Conservation (phyloP, 1,140 invertebrate species). For the Chymomyza costata region DNA sequence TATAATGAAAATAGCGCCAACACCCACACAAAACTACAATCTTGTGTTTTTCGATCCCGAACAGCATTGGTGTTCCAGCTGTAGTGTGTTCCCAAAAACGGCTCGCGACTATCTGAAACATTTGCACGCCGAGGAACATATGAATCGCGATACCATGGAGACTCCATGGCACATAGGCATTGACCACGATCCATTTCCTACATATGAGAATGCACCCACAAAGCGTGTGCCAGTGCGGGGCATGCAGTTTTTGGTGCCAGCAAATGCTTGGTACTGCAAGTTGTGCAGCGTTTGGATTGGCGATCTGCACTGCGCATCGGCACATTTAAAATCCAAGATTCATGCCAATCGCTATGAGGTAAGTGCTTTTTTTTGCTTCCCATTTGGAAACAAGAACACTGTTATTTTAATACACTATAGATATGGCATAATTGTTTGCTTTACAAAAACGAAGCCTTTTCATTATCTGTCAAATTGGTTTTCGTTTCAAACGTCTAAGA, state of each 20-base stretch:
- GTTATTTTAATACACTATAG: too few relatives aligned
- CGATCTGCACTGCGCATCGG: constrained; percentile 88
- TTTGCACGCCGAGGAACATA: constrained; percentile 86
- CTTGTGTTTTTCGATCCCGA: constrained; percentile 91
- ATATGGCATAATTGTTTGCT: too few relatives aligned
- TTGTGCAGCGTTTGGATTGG: constrained; percentile 90
- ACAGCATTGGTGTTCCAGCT: constrained; percentile 90
- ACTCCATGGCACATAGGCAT: constrained; percentile 85
- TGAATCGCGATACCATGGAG: constrained; percentile 81
- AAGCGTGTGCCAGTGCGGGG: constrained; percentile 89
- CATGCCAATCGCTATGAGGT: constrained; percentile 88
- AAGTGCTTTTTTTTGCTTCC: too few relatives aligned
- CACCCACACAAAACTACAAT: constrained; percentile 76
- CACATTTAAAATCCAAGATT: constrained; percentile 85
- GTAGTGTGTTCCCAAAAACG: constrained; percentile 89
- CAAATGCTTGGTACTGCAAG: constrained; percentile 92
- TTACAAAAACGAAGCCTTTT: too few relatives aligned
- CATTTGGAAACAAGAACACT: too few relatives aligned
- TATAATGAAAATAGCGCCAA: constrained; percentile 13
- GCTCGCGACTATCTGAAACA: constrained; percentile 90
- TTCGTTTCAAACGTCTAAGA: too few relatives aligned
- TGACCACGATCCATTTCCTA: constrained; percentile 79
- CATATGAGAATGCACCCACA: constrained; percentile 81
- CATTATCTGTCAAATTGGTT: too few relatives aligned
- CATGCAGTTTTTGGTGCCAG: constrained; percentile 88